Evolutionary conservation across 2,888 invertebrate species (phyloP), one percentile per base, ranked within the genome.

Genomic region (Drosophila anomalipes): DNA sequence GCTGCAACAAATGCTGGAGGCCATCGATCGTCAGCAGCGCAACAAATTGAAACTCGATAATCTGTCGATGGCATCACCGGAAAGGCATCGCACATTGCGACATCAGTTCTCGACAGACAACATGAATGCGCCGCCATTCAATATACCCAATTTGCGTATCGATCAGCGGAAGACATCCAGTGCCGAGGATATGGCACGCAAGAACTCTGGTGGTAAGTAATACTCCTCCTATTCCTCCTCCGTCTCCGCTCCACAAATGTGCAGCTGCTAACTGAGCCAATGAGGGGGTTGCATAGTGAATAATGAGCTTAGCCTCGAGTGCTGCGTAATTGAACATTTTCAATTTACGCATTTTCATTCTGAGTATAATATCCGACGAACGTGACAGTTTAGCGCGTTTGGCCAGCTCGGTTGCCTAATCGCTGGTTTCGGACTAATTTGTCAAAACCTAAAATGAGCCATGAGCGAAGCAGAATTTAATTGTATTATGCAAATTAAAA

Each of bases 1-100:
- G 56, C 94, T 99, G 70, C 97, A 98, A 92, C 98, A 98, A 88
- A 98, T 99, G 98, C 94, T 99, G 90, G 97, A 97, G 90, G 96
- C 96, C 91, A 97, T 98, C 79, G 97, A 98, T 93, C 95, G 96
- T 82, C 97, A 97, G 91, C 98, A 98, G 92, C 95, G 97, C 59
- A 97, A 97, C 94, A 98, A 98, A 94, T 95, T 99, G 93, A 97
- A 97, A 93, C 93, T 97, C 91, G 98, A 98, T 92, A 96, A 96
- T 92, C 94, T 96, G 73, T 95, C 96, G 49, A 94, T 96, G 87
- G 95, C 96, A 58, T 96, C 96, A 89, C 96, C 97, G 0, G 97
- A 97, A 79, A 95, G 97, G 37, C 95, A 96, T 91, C 95, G 97
- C 32, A 94, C 95, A 1, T 93, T 97, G 61, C 95, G 97, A 33